Evolutionary conservation across 2,888 invertebrate species (phyloP).

Genomic region (Gortyna flavago): DNA sequence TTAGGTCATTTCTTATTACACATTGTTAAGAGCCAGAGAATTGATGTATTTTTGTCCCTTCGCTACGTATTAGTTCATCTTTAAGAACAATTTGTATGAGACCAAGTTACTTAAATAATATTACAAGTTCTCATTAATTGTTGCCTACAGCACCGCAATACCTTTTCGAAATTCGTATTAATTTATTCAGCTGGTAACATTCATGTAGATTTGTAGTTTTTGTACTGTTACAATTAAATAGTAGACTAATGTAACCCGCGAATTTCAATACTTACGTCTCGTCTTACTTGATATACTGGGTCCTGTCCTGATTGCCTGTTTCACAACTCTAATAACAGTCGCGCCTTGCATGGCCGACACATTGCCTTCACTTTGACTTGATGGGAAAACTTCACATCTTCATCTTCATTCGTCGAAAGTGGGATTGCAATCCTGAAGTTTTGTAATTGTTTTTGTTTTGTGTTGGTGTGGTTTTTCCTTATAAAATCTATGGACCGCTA

Average conservation of each 20-base stretch:
- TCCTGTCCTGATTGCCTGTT: slow-evolving; percentile 35
- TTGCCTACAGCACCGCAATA: neutral
- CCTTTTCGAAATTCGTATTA: neutral
- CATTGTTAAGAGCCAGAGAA: neutral
- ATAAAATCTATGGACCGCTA: no score
- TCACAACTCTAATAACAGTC: neutral
- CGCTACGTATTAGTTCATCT: neutral
- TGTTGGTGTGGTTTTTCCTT: neutral
- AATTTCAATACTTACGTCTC: neutral
- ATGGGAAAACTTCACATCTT: slow-evolving; percentile 55
- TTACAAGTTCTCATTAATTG: neutral
- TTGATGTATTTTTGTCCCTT: neutral
- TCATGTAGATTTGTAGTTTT: no score
- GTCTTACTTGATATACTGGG: neutral
- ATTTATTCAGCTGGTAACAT: neutral
- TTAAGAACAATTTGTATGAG: neutral
- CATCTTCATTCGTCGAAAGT: no score
- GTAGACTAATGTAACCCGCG: no score
- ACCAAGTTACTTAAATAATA: neutral
- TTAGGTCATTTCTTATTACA: slow-evolving; percentile 10
- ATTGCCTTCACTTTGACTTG: slow-evolving; percentile 42
- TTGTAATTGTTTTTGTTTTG: slow-evolving; percentile 13
- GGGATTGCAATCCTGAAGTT: slow-evolving; percentile 20
- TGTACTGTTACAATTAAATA: no score
- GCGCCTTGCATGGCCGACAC: slow-evolving; percentile 17